Conservation (phyloP, 2,797 vertebrate species). For the Pipistrellus kuhlii region DNA sequence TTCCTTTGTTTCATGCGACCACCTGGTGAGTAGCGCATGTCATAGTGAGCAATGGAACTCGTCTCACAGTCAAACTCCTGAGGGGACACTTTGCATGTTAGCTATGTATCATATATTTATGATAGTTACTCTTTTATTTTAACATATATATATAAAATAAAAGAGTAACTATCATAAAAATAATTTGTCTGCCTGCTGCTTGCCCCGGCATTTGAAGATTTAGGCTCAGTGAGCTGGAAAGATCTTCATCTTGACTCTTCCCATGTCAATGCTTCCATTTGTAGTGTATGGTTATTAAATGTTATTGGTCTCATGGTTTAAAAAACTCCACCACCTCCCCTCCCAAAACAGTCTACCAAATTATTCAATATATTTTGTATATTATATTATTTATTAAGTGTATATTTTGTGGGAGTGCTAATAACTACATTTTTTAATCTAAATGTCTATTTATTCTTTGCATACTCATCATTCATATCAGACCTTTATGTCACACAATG, state of each 20-base stretch:
- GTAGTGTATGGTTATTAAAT: neutral
- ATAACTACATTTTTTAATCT: neutral
- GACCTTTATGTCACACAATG: neutral
- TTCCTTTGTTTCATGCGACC: too few relatives aligned
- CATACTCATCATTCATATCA: neutral
- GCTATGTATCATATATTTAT: too few relatives aligned
- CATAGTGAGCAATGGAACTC: too few relatives aligned
- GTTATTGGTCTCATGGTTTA: neutral
- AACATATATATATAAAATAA: neutral
- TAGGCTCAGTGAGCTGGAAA: constrained; percentile 31
- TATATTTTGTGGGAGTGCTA: neutral
- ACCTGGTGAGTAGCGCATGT: too few relatives aligned
- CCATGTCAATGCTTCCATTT: neutral
- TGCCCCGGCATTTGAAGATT: neutral
- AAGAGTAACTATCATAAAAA: neutral
- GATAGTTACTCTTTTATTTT: too few relatives aligned
- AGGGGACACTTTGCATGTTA: too few relatives aligned
- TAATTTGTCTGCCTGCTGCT: constrained; percentile 5
- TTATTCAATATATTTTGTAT: neutral
- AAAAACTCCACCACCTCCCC: neutral
- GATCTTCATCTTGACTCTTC: neutral
- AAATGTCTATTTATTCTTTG: neutral
- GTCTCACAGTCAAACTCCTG: too few relatives aligned
- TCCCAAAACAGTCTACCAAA: neutral
- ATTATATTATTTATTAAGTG: neutral